Base-by-base conservation (phyloP, 2,888 invertebrate species). In the Diarsia dahlii region DNA sequence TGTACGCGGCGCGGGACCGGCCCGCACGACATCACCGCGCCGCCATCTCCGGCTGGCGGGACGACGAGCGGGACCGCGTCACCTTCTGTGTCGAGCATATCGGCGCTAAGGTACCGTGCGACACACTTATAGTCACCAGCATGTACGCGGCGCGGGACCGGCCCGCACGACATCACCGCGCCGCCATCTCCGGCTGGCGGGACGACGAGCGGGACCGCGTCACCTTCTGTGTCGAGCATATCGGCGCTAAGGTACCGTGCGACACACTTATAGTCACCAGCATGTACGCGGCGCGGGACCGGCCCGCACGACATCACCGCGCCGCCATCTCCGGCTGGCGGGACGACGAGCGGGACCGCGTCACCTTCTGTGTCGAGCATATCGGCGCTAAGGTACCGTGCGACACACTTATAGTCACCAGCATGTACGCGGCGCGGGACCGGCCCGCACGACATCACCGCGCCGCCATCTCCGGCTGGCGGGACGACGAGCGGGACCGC, bases 321-420 rank as follows among this genome's bases (percentile, higher is more conserved):
- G 98, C 99, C 86, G 98, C 98, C 8, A 95, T 99, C 18, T 98
- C 99, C 63, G 99, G 99, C 78, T 99, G 99, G 95, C 97, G 98
- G 73, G 98, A 97, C n/a, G 98, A 98, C 67, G 99, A 99, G 91
- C 96, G 99, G 18, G 97, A 97, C 54, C 97, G 98, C 68, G 97
- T 99, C 62, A 98, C 98, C 89, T 97, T 98, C 90, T 99, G 99
- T 98, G 97, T 99, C 45, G 97, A 98, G 81, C 97, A 98, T 83
- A 97, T 98, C 34, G 99, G 99, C 4, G 99, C 99, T 39, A 63
- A 63, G 63, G 63, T 63, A 63, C n/a, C n/a, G 34, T 20, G 60
- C 58, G 39, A n/a, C n/a, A 39, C 62, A 63, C 63, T 39, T 28
- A 28, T 28, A 28, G 28, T 28, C 28, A 28, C 99, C 15, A 97